Conservation (phyloP, 1,140 invertebrate species). For the Delia radicum region DNA sequence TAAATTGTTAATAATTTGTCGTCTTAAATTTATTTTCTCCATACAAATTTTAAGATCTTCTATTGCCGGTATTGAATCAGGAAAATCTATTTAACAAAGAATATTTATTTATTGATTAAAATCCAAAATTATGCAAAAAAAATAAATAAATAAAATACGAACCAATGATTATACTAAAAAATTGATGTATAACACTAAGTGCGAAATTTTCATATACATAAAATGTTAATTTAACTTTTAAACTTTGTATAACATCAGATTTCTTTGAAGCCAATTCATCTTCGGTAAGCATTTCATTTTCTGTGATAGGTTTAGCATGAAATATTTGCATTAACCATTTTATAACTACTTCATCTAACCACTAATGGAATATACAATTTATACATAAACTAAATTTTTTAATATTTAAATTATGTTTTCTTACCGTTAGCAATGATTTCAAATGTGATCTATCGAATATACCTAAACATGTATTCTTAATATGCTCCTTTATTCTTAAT, state of each 20-base stretch:
- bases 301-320: slow-evolving; percentile 56
- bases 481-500: slow-evolving; percentile 75
- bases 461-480: slow-evolving; percentile 76
- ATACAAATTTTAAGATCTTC: slow-evolving; percentile 87
- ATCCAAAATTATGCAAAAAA: no score
- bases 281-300: slow-evolving; percentile 56
- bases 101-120: not conserved
- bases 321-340: slow-evolving; percentile 82
- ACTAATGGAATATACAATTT: no score
- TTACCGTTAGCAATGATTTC: slow-evolving; percentile 68
- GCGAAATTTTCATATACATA: slow-evolving; percentile 89
- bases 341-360: slow-evolving; percentile 80
- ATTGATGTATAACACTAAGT: slow-evolving; percentile 81
- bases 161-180: slow-evolving; percentile 95
- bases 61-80: slow-evolving; percentile 90
- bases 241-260: slow-evolving; percentile 64
- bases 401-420: no score
- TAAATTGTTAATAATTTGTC: slow-evolving; percentile 73
- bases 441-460: slow-evolving; percentile 82
- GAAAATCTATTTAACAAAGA: slow-evolving; percentile 70
- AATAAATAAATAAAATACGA: no score
- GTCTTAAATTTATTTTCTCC: slow-evolving; percentile 79
- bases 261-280: slow-evolving; percentile 57
- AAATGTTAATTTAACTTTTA: slow-evolving; percentile 78
- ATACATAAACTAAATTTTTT: no score